These are phyloP conservation scores for Drosophila quinaria DNA, from an alignment of 2,888 invertebrate species.

Conservation along the genomic window DNA sequence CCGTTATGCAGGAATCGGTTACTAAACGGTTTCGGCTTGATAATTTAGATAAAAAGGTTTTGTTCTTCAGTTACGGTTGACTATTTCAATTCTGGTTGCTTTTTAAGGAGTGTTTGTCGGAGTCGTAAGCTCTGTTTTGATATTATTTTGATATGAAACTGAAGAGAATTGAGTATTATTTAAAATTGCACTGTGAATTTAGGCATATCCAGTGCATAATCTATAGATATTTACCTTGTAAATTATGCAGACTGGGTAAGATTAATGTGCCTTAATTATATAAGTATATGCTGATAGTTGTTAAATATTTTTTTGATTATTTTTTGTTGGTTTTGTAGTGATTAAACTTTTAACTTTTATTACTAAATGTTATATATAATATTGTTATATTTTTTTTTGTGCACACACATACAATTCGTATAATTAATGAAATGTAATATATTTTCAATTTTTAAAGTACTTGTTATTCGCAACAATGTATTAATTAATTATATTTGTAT, in stretches of 20 bases:
- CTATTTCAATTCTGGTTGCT: too few species aligned
- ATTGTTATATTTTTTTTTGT: slow-evolving; percentile 1
- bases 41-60: too few species aligned
- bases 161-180: neutral
- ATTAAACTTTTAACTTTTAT: slow-evolving; percentile 15
- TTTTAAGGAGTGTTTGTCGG: too few species aligned
- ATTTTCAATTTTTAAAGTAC: neutral
- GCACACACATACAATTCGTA: slow-evolving; percentile 7
- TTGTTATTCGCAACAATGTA: neutral
- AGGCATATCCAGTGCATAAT: neutral
- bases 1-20: too few species aligned
- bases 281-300: slow-evolving; percentile 10
- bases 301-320: slow-evolving; percentile 23
- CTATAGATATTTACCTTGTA: slow-evolving; percentile 36
- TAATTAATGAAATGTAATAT: neutral
- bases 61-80: too few species aligned
- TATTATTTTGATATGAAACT: too few species aligned
- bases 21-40: too few species aligned
- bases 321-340: slow-evolving; percentile 9
- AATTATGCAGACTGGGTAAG: slow-evolving; percentile 9
- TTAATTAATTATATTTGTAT: neutral
- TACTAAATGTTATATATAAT: slow-evolving; percentile 7
- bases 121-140: too few species aligned
- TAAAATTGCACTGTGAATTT: neutral
- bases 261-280: slow-evolving; percentile 9